Percentiles rank a stretch among this genome's conserved stretches.
Evolutionary conservation across 2,888 invertebrate genomes (phyloP).

Genomic region (Eucera pruinosa): DNA sequence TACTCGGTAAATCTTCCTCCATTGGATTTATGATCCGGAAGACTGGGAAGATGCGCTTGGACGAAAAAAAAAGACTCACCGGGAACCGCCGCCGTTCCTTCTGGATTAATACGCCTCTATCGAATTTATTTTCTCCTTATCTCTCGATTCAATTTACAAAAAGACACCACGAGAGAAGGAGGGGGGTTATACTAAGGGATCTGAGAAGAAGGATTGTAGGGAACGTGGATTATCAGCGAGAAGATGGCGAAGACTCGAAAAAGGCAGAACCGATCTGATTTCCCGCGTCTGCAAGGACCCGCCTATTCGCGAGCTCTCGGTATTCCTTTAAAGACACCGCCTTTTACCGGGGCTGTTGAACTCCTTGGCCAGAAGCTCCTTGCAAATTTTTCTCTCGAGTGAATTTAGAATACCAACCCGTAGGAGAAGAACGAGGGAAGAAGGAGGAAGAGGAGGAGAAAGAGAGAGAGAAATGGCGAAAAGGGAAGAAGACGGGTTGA

Average conservation of each 20-base stretch:
- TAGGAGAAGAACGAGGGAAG: background rate
- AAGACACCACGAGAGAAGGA: background rate
- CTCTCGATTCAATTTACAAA: conserved; percentile 12
- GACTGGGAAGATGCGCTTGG: conserved; percentile 19
- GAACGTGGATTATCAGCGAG: conserved; percentile 19
- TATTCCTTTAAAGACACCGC: conserved; percentile 43
- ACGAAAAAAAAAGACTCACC: conserved; percentile 13
- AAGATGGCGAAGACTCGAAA: background rate
- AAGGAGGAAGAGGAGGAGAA: no score
- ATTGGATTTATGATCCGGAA: conserved; percentile 51
- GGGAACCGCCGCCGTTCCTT: background rate
- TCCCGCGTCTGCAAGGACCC: background rate
- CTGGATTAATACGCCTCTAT: conserved; percentile 29
- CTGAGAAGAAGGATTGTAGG: background rate
- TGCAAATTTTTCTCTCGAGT: conserved; percentile 34
- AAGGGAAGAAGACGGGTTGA: background rate
- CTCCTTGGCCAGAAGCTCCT: conserved; percentile 19
- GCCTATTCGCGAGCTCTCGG: conserved; percentile 6
- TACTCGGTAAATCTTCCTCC: conserved; percentile 33
- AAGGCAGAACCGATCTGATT: background rate
- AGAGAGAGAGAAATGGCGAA: background rate
- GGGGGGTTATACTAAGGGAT: background rate
- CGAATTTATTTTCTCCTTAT: conserved; percentile 28
- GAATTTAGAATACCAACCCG: conserved; percentile 11
- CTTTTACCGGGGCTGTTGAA: conserved; percentile 16